These are phyloP conservation scores for Conopomorpha cramerella DNA, from an alignment of 1,140 invertebrate genomes.

Conservation along the genomic window DNA sequence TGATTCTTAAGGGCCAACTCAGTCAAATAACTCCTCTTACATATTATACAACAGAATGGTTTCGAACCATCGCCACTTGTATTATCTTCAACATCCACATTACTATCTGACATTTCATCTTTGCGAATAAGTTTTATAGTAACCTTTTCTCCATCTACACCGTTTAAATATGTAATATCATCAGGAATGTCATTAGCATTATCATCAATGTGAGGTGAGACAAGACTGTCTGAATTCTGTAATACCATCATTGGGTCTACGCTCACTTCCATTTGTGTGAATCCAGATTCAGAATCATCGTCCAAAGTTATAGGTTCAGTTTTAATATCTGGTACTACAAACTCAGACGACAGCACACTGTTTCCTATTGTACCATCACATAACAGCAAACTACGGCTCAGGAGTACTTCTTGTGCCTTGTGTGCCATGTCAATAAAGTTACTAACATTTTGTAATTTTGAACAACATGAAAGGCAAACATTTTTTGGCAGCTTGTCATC, in stretches of 20 bases:
- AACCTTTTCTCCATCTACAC: conserved; percentile 33
- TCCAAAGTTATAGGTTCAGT: conserved; percentile 9
- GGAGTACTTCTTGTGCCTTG: conserved; percentile 33
- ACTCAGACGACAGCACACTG: conserved; percentile 3
- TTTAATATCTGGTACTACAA: conserved; percentile 12
- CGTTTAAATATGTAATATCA: conserved; percentile 35
- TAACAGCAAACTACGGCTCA: conserved; percentile 17
- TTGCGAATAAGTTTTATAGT: conserved; percentile 42
- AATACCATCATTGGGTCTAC: conserved; percentile 52
- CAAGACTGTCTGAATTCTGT: conserved; percentile 25
- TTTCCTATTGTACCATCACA: conserved; percentile 8
- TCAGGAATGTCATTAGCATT: conserved; percentile 12
- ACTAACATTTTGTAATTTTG: conserved; percentile 46
- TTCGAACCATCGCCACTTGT: conserved; percentile 15
- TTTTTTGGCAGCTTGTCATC: conserved; percentile 54
- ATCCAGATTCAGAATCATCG: conserved; percentile 20
- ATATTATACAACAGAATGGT: conserved; percentile 33
- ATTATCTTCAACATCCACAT: conserved; percentile 6
- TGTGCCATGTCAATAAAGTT: conserved; percentile 47
- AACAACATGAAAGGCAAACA: conserved; percentile 51
- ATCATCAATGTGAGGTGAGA: conserved; percentile 8
- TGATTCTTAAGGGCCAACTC: conserved; percentile 50
- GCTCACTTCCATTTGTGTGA: conserved; percentile 44
- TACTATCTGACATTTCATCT: conserved; percentile 6
- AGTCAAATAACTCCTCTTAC: conserved; percentile 33